Percentiles rank a stretch among this genome's conserved stretches.
Conservation (phyloP, 2,797 vertebrate genomes). For the Eurystomus glaucurus region DNA sequence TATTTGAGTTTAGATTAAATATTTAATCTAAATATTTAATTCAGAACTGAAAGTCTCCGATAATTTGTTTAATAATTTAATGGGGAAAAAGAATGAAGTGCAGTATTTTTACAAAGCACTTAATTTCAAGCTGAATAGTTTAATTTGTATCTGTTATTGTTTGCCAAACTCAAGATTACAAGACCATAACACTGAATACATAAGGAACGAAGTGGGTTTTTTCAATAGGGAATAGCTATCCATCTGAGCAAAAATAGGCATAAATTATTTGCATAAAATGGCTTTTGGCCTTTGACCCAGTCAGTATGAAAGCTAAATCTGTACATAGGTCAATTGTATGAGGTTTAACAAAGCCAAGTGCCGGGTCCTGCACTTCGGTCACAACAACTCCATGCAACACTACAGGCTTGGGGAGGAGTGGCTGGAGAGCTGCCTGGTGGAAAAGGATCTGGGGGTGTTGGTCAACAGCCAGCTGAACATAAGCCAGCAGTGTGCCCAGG, state of each 20-base stretch:
- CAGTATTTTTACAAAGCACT: background rate
- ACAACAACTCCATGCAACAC: too few species aligned
- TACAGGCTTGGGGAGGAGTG: too few species aligned
- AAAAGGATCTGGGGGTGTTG: too few species aligned
- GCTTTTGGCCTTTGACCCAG: background rate
- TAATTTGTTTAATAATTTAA: constrained; percentile 19
- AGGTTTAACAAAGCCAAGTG: too few species aligned
- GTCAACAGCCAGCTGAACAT: too few species aligned
- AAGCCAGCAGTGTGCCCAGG: too few species aligned
- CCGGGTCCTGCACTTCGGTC: too few species aligned
- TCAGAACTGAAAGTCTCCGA: background rate
- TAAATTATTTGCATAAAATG: background rate
- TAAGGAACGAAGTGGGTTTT: background rate
- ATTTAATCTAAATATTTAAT: constrained; percentile 53
- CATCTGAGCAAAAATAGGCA: background rate
- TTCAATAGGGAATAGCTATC: background rate
- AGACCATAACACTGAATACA: background rate
- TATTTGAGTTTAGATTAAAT: constrained; percentile 41
- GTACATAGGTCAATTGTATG: background rate
- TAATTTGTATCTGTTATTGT: constrained; percentile 18
- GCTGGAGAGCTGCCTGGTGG: too few species aligned
- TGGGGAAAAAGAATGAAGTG: background rate
- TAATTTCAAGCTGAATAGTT: background rate
- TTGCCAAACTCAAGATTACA: background rate
- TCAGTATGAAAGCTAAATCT: background rate